Percentiles rank a stretch among this genome's conserved stretches.
Conservation (phyloP, 2,113 vertebrate species). For the Gobius niger region DNA sequence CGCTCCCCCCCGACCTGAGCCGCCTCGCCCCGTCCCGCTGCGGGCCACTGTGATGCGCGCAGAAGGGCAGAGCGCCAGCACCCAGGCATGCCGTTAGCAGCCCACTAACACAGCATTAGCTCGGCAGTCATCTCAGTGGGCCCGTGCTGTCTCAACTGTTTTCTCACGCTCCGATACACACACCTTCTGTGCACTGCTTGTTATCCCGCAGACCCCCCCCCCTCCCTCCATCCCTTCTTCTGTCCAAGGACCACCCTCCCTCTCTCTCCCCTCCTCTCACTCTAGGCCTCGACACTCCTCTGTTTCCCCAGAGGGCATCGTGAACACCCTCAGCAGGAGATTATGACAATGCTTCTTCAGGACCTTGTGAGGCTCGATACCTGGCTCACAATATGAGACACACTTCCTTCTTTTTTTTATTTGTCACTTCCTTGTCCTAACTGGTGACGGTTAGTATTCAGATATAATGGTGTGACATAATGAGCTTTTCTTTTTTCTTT, state of each 20-base stretch:
- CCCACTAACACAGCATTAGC: conserved; percentile 74
- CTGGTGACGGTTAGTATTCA: no score
- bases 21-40: conserved; percentile 68
- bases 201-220: conserved; percentile 53
- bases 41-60: conserved; percentile 65
- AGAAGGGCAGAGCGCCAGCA: conserved; percentile 56
- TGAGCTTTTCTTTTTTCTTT: no score
- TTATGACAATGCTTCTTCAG: conserved; percentile 15
- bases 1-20: conserved; percentile 64
- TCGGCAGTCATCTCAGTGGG: conserved; percentile 62
- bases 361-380: background rate
- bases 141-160: conserved; percentile 67
- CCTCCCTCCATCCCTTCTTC: background rate
- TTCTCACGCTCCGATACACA: conserved; percentile 67
- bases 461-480: no score
- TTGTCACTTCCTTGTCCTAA: no score
- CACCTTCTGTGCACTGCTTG: conserved; percentile 73
- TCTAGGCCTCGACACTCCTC: conserved; percentile 30
- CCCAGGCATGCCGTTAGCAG: conserved; percentile 72
- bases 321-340: conserved; percentile 34
- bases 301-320: conserved; percentile 20
- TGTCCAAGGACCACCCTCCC: conserved; percentile 45
- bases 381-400: background rate
- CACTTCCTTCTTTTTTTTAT: no score
- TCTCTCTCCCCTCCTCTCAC: background rate